Percentiles rank a stretch among this genome's conserved stretches.
Conservation (phyloP, 2,888 invertebrate species). For the Synanthedon myopaeformis region DNA sequence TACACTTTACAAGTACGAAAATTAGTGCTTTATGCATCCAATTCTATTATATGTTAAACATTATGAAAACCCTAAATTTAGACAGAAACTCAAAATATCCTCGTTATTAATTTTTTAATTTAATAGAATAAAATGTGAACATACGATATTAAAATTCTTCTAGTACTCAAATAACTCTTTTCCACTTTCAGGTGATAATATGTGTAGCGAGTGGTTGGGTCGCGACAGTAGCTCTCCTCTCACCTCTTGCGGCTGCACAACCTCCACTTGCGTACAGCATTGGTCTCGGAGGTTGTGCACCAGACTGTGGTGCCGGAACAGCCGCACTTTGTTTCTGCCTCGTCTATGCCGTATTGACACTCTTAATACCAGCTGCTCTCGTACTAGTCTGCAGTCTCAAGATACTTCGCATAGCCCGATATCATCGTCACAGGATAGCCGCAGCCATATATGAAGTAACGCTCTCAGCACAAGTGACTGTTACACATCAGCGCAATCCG, state of each 20-base stretch:
- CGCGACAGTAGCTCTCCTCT: slow-evolving; percentile 71
- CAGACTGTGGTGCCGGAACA: slow-evolving; percentile 74
- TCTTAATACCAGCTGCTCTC: slow-evolving; percentile 75
- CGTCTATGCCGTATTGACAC: slow-evolving; percentile 73
- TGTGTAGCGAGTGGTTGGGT: slow-evolving; percentile 78
- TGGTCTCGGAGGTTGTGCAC: slow-evolving; percentile 75
- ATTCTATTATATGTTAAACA: too few species aligned
- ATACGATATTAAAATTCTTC: too few species aligned
- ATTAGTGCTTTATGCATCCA: too few species aligned
- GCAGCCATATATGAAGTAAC: slow-evolving; percentile 89
- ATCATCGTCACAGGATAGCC: slow-evolving; percentile 85
- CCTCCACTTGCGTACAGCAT: slow-evolving; percentile 53
- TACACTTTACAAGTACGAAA: too few species aligned
- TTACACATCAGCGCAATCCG: slow-evolving; percentile 84
- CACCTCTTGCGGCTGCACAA: slow-evolving; percentile 73
- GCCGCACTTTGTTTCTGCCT: slow-evolving; percentile 75
- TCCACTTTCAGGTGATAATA: slow-evolving; percentile 62
- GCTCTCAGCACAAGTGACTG: slow-evolving; percentile 84
- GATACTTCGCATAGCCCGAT: slow-evolving; percentile 75
- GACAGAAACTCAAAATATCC: too few species aligned
- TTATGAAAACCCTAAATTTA: too few species aligned
- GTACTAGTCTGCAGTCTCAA: slow-evolving; percentile 80
- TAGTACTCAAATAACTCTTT: too few species aligned
- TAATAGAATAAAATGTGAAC: too few species aligned
- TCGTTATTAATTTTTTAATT: too few species aligned